Evolutionary conservation across 2,113 vertebrate species (phyloP).

Genomic region (Melanerpes aurifrons): DNA sequence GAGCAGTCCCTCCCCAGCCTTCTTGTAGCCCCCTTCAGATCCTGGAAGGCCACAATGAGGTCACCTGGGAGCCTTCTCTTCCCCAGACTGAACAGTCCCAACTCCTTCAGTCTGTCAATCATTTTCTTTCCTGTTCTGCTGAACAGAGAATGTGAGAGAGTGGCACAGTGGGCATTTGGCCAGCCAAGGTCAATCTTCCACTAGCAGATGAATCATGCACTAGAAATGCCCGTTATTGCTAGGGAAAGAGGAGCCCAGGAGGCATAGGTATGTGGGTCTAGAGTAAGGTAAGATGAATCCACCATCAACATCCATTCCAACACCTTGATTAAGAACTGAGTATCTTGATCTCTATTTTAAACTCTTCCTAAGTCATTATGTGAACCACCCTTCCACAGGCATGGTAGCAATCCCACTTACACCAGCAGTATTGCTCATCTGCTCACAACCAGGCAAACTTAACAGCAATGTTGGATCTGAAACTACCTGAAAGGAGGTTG

Average conservation of each 20-base stretch:
- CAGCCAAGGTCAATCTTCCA: neutral
- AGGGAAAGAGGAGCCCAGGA: neutral
- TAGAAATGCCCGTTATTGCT: neutral
- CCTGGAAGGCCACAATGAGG: no score
- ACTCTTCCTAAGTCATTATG: neutral
- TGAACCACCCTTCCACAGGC: neutral
- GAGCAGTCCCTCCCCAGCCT: no score
- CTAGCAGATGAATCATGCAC: rapidly evolving
- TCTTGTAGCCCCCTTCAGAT: no score
- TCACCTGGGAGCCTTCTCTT: no score
- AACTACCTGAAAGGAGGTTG: no score
- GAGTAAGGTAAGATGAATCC: neutral
- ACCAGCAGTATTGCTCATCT: neutral
- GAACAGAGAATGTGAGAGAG: neutral
- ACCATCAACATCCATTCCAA: neutral
- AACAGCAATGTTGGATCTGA: neutral
- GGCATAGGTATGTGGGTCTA: neutral
- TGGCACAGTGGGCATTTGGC: neutral
- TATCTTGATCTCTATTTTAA: neutral
- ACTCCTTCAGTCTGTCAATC: no score
- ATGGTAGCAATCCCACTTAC: neutral
- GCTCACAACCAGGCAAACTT: neutral
- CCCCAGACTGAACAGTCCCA: no score
- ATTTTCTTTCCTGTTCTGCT: neutral
- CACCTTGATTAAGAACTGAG: neutral